Evolutionary conservation across 2,113 vertebrate species (phyloP), one percentile per base, ranked within the genome.

Genomic region (Lasiurus cinereus): DNA sequence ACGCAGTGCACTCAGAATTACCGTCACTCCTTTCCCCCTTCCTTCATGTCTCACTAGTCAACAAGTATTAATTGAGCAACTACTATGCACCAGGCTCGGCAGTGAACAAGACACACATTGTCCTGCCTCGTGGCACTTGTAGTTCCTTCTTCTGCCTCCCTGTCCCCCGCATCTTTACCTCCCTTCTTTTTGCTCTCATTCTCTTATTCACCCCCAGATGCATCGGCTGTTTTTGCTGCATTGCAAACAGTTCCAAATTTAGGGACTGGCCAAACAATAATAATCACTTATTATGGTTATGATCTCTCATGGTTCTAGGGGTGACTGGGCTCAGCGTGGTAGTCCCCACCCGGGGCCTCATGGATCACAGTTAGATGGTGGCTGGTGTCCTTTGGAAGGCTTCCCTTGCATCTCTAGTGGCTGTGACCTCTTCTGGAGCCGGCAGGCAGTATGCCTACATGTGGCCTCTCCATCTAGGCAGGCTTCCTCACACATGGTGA

Each of bases 11-110:
- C 50, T 48, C 69, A 83, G 77, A 67, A 24, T 52, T 18, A 39
- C 9, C 0, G 11, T 39, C 0, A 1, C 13, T 19, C 39, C 4
- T n/a, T 54, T 27, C 24, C 36, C 33, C 46, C 12, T 18, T 22
- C 43, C n/a, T 56, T 48, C 54, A 31, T 6, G 7, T 22, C 14
- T 62, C 74, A 36, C 46, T 27, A 10, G 14, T 72, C 7, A 3
- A 19, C 64, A 52, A 39, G 52, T 14, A 5, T 48, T 36, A 22
- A 50, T 27, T 29, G 43, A 62, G 90, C 21, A 18, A 5, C 46
- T 62, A 6, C 70, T 22, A 6, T 24, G 31, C 3, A 5, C 94
- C 31, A 27, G 52, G 50, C 46, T 29, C 39, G 18, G 19, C 27
- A 52, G 43, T 2, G 22, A 79, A 22, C 18, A 16, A 69, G 83